These are phyloP conservation scores for Prosapia bicincta DNA, from an alignment of 2,888 invertebrate genomes.

Conservation along the genomic window DNA sequence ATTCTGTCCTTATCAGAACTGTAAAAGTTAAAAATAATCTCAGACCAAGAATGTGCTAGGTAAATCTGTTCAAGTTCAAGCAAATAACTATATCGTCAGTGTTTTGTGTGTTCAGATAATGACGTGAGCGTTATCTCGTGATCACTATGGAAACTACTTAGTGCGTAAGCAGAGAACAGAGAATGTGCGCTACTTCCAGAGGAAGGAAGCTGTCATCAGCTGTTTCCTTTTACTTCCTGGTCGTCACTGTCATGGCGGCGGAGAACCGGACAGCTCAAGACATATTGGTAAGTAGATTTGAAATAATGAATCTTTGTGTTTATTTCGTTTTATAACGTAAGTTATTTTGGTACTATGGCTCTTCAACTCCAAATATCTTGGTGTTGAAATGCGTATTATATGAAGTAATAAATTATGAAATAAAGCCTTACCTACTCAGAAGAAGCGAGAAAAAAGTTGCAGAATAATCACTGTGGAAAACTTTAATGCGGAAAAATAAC, in stretches of 20 bases:
- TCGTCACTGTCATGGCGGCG: slow-evolving; percentile 7
- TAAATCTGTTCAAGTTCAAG: background rate
- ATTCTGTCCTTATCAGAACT: no score
- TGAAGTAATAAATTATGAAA: no score
- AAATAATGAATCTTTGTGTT: no score
- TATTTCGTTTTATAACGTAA: no score
- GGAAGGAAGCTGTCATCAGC: slow-evolving; percentile 18
- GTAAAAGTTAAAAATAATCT: no score
- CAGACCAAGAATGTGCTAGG: background rate
- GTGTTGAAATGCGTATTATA: no score
- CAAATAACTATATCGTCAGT: background rate
- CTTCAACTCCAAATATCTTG: no score
- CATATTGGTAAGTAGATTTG: background rate
- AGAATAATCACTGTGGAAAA: no score
- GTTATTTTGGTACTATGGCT: no score
- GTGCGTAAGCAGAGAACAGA: background rate
- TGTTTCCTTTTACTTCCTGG: slow-evolving; percentile 18
- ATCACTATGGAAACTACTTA: background rate
- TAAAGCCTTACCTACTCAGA: no score
- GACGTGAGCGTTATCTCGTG: background rate
- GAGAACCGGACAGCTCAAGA: slow-evolving; percentile 3
- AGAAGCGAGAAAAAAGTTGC: no score
- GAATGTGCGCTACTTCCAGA: background rate
- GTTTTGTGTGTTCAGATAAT: background rate
- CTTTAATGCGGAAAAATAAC: no score